Base-by-base conservation (phyloP, 2,113 vertebrate species). In the Lophura nycthemera region DNA sequence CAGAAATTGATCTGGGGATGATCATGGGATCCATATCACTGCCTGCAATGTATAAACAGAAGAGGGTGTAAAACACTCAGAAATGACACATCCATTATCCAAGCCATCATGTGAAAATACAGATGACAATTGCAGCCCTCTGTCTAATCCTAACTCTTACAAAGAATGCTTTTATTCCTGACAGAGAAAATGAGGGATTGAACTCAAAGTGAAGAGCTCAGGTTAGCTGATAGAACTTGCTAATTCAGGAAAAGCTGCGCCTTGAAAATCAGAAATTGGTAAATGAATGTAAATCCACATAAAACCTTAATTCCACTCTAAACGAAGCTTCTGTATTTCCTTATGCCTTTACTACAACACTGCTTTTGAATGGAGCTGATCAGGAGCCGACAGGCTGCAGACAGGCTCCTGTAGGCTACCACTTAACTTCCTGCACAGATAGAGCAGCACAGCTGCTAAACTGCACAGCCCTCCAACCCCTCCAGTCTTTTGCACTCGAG, bases 251-350 rank as follows among this genome's bases (percentile, higher is more conserved):
- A 83, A 69, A 91, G 48, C 36, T 1, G 3, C 0, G 0, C 56
- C 65, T 78, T 81, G 69, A 86, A 95, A 94, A 86, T 47, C 67
- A 83, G 60, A 86, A 94, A 74, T 71, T 36, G 47, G 83, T 38
- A 88, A 81, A 94, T 71, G 32, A 90, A 93, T 86, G 80, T 69
- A 96, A 96, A 95, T 90, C 92, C 83, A 36, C 70, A 52, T 86
- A 90, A 93, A 56, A 71, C 50, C 60, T 74, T 75, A 88, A 88
- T 94, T 94, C 83, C 65, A 18, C 57, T 74, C 59, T 6, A 82
- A 94, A 86, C 19, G 25, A 56, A 30, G 64, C 32, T 61, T 74
- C 72, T 74, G 32, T 72, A 60, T 86, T 90, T 47, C 38, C 25
- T 74, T 34, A 45, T 60, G 74, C 56, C 29, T 83, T 86, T 20